Conservation (phyloP, 1,140 invertebrate genomes). For the Platyscapa corneri region DNA sequence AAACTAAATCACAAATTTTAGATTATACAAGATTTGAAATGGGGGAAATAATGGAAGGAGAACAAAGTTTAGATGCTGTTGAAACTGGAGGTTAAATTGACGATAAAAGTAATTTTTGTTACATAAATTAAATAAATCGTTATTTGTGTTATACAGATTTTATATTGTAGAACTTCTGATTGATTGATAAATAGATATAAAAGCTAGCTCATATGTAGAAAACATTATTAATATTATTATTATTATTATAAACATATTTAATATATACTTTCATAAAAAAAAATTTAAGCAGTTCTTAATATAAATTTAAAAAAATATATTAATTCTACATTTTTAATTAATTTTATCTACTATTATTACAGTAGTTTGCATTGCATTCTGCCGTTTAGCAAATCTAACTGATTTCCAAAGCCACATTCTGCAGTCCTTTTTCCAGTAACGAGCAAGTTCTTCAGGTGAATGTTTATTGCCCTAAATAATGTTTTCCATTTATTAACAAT, state of each 20-base stretch:
- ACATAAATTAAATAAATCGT: not conserved
- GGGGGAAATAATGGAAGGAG: conserved; percentile 77
- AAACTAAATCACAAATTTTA: conserved; percentile 81
- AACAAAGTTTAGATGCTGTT: conserved; percentile 76
- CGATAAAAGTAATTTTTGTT: conserved; percentile 27
- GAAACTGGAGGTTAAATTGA: conserved; percentile 78
- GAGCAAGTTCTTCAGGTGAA: conserved; percentile 71
- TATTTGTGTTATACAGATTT: not conserved
- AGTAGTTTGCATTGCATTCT: conserved; percentile 52
- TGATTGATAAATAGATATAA: not conserved
- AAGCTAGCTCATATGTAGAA: not conserved
- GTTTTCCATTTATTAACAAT: not conserved
- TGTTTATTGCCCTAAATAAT: conserved; percentile 66
- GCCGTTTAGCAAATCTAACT: conserved; percentile 58
- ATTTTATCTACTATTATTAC: conserved; percentile 24
- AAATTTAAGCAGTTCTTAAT: conserved; percentile 13
- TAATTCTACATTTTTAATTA: conserved; percentile 18
- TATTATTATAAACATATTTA: too few species aligned
- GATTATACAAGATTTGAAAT: conserved; percentile 91
- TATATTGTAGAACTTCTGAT: not conserved
- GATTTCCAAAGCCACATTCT: conserved; percentile 80
- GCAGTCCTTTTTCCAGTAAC: conserved; percentile 81
- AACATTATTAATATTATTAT: conserved; percentile 29
- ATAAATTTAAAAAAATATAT: not conserved
- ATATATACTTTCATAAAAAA: conserved; percentile 29